A percentile compares a stretch with the other conserved stretches of the same genome.
Evolutionary conservation across 2,797 vertebrate genomes (phyloP).

Genomic region (Brachymystax lenok): DNA sequence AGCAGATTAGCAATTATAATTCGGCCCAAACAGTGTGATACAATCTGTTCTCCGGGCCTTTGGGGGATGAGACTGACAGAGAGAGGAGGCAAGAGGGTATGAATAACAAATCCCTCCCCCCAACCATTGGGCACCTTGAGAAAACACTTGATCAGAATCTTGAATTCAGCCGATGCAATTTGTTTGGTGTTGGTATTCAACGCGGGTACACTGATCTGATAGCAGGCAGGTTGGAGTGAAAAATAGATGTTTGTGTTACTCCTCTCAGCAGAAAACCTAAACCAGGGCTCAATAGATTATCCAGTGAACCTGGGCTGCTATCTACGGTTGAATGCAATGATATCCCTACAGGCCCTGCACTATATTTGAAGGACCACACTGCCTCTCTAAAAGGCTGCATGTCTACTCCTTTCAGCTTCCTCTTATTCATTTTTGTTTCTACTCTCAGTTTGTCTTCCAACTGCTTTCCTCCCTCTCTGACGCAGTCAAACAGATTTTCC

Average conservation of each 20-base stretch:
- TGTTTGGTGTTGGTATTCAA: no score
- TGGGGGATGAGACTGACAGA: neutral
- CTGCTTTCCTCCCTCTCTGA: neutral
- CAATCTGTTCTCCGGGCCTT: constrained; percentile 32
- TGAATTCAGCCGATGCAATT: neutral
- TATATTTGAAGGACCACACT: neutral
- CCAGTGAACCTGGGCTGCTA: no score
- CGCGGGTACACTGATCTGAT: no score
- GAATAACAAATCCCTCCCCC: neutral
- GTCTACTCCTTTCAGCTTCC: neutral
- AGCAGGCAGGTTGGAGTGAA: no score
- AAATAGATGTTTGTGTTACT: no score
- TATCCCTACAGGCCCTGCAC: no score
- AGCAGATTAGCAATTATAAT: constrained; percentile 42
- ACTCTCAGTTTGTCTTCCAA: neutral
- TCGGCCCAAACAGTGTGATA: constrained; percentile 31
- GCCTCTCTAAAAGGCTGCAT: neutral
- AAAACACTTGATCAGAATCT: neutral
- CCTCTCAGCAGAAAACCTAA: no score
- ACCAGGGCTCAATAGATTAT: no score
- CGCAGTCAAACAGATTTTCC: neutral
- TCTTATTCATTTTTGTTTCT: neutral
- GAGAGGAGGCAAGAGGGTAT: neutral
- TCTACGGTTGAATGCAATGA: no score
- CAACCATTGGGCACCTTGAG: neutral